phyloP scores from a whole-genome alignment of 2,113 vertebrate genomes.

The Chiloscyllium plagiosum region DNA sequence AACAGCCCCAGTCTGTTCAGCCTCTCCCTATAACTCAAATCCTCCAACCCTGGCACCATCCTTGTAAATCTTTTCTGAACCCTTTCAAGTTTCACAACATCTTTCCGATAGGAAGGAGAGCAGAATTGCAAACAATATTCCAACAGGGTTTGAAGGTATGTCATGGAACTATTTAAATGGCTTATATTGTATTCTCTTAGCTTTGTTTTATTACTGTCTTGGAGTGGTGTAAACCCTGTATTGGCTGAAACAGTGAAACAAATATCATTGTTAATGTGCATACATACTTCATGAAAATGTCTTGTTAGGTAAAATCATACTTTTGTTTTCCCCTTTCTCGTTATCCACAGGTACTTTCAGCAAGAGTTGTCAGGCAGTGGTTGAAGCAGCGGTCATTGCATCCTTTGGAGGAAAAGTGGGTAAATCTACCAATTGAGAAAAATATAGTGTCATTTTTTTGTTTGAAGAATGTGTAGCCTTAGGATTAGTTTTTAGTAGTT shows the following conservation, averaged over 20 bases:
- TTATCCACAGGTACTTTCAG: background rate
- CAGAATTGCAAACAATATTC: too few species aligned
- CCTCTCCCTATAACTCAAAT: too few species aligned
- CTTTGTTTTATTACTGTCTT: background rate
- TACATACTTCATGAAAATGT: background rate
- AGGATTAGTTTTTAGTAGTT: background rate
- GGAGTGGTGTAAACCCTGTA: background rate
- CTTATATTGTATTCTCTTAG: background rate
- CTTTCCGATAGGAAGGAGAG: too few species aligned
- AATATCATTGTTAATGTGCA: background rate
- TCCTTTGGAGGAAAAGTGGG: background rate
- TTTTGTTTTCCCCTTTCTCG: background rate
- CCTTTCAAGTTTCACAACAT: too few species aligned
- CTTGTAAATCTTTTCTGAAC: too few species aligned
- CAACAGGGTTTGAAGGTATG: background rate
- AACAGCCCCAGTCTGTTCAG: too few species aligned
- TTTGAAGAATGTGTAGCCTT: background rate
- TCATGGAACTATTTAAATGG: background rate
- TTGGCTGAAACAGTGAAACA: background rate
- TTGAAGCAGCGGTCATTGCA: background rate
- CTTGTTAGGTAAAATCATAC: background rate
- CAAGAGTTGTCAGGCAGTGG: background rate
- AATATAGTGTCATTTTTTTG: background rate
- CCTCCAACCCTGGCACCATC: too few species aligned
- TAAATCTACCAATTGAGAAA: background rate